These are phyloP conservation scores for Cacoxenus indagator DNA, from an alignment of 2,888 invertebrate species.

Conservation along the genomic window DNA sequence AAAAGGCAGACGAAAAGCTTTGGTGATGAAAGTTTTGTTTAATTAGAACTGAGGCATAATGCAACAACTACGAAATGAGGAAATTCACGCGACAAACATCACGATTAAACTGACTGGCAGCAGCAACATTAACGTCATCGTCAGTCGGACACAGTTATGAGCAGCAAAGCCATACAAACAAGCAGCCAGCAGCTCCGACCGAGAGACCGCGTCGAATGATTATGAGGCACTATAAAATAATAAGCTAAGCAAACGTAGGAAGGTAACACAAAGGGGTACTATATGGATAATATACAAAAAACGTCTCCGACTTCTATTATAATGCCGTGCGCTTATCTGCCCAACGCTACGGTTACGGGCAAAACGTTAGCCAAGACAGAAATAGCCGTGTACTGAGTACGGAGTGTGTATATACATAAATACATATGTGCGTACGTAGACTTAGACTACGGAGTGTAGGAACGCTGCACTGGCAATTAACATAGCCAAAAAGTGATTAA, in stretches of 20 bases:
- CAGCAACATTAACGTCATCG: not conserved
- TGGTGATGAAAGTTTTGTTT: too few relatives aligned
- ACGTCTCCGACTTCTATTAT: too few relatives aligned
- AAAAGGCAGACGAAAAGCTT: too few relatives aligned
- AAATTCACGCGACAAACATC: too few relatives aligned
- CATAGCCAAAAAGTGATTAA: not conserved
- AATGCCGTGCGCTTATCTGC: too few relatives aligned
- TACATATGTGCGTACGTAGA: not conserved
- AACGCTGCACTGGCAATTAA: not conserved
- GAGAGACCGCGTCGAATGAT: not conserved
- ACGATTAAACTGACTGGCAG: too few relatives aligned
- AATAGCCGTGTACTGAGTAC: not conserved
- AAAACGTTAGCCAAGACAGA: too few relatives aligned
- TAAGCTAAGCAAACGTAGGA: not conserved
- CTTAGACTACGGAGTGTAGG: not conserved
- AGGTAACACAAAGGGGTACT: not conserved
- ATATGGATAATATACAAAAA: not conserved
- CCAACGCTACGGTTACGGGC: too few relatives aligned
- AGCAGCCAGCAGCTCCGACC: not conserved
- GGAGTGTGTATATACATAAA: not conserved
- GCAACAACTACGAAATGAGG: not conserved
- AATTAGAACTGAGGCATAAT: too few relatives aligned
- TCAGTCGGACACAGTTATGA: not conserved
- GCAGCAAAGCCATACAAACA: too few relatives aligned
- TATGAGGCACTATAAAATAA: constrained; percentile 5